Evolutionary conservation across 2,797 vertebrate species (phyloP).

Genomic region (Chelonia mydas): DNA sequence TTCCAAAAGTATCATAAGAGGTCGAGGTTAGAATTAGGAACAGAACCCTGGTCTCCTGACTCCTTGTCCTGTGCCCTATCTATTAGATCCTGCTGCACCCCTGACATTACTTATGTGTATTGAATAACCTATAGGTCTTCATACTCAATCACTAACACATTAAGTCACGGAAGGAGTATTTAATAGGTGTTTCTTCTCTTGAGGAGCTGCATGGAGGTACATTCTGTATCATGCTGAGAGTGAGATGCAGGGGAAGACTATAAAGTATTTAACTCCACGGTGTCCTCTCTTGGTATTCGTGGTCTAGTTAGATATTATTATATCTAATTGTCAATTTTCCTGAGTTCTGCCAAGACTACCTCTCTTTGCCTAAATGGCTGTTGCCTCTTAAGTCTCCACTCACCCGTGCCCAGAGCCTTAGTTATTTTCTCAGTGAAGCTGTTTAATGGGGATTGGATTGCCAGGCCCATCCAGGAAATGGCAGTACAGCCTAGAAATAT

Average conservation of each 20-base stretch:
- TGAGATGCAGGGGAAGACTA: not conserved
- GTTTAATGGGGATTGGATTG: not conserved
- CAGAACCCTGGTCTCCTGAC: not conserved
- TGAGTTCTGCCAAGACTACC: not conserved
- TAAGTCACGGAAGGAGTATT: not conserved
- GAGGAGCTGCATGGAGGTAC: not conserved
- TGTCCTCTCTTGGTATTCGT: not conserved
- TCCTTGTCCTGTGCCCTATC: not conserved
- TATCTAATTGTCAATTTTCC: not conserved
- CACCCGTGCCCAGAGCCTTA: not conserved
- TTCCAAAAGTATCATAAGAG: not conserved
- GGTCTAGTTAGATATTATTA: not conserved
- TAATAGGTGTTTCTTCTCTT: not conserved
- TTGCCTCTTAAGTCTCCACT: not conserved
- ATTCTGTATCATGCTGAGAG: not conserved
- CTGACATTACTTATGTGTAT: rapidly evolving
- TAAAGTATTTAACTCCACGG: not conserved
- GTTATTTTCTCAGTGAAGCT: not conserved
- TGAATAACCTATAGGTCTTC: not conserved
- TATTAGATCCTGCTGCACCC: not conserved
- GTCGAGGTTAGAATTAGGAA: not conserved
- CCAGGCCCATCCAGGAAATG: not conserved
- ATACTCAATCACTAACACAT: not conserved
- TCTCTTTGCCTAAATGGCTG: not conserved
- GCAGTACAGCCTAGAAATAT: rapidly evolving